Percentiles rank a stretch among this genome's conserved stretches.
Evolutionary conservation across 2,113 vertebrate species (phyloP).

Genomic region (Ascaphus truei): DNA sequence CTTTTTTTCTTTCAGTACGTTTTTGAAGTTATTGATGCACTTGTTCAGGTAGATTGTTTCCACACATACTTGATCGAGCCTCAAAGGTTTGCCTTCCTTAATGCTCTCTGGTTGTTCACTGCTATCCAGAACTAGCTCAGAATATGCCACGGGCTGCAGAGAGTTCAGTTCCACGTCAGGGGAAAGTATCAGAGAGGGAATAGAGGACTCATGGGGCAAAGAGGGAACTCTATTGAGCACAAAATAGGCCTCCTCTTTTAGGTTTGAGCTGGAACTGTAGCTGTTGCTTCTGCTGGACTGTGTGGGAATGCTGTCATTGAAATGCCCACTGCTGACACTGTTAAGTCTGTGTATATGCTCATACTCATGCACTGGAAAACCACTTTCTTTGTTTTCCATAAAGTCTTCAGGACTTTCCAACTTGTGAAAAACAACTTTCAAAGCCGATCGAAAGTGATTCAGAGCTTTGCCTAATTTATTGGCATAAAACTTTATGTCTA

Average conservation of each 20-base stretch:
- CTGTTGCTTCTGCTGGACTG: constrained; percentile 61
- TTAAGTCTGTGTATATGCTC: constrained; percentile 51
- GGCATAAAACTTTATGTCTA: constrained; percentile 70
- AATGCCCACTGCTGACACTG: constrained; percentile 54
- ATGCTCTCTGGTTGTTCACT: constrained; percentile 31
- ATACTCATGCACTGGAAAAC: constrained; percentile 54
- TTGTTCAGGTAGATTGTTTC: constrained; percentile 81
- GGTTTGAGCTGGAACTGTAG: constrained; percentile 37
- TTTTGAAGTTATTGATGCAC: constrained; percentile 89
- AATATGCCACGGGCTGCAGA: constrained; percentile 13
- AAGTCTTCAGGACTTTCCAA: constrained; percentile 67
- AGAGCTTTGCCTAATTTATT: constrained; percentile 79
- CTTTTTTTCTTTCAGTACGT: constrained; percentile 83
- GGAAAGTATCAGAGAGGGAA: constrained; percentile 33
- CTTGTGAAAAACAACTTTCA: constrained; percentile 83
- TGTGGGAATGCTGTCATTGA: constrained; percentile 61
- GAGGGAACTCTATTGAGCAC: constrained; percentile 42
- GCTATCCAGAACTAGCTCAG: constrained; percentile 16
- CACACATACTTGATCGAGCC: constrained; percentile 68
- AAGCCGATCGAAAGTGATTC: constrained; percentile 74
- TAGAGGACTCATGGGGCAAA: constrained; percentile 39
- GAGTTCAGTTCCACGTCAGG: constrained; percentile 30
- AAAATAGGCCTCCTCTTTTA: constrained; percentile 41
- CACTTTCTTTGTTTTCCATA: constrained; percentile 56
- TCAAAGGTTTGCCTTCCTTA: constrained; percentile 54